Evolutionary conservation across 2,888 invertebrate species (phyloP).

Genomic region (Drosophila merina): DNA sequence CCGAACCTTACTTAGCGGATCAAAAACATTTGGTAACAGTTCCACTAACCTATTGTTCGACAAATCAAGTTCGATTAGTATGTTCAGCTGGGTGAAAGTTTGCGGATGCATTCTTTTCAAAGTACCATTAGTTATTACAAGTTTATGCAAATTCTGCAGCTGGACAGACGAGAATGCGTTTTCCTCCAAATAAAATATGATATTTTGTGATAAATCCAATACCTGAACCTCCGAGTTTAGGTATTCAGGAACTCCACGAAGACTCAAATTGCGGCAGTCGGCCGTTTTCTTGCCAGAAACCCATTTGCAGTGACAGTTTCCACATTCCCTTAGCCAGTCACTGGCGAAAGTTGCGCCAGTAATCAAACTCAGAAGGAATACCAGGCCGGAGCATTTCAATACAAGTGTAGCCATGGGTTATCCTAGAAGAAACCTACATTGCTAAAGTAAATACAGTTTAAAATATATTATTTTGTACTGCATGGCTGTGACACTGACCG

Average conservation of each 20-base stretch:
- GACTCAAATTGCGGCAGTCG: constrained; percentile 88
- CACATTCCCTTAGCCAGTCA: constrained; percentile 82
- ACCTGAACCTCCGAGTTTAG: constrained; percentile 89
- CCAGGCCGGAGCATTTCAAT: constrained; percentile 6
- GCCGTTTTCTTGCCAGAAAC: constrained; percentile 92
- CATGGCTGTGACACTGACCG: neutral
- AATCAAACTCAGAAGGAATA: neutral
- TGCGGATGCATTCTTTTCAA: constrained; percentile 88
- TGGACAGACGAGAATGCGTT: constrained; percentile 89
- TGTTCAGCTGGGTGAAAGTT: constrained; percentile 89
- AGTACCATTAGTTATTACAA: constrained; percentile 89
- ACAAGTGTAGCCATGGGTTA: neutral
- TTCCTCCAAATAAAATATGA: constrained; percentile 87
- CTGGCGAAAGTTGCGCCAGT: constrained; percentile 22
- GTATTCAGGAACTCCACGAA: constrained; percentile 88
- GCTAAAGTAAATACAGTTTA: neutral
- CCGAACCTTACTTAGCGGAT: constrained; percentile 88
- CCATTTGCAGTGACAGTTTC: constrained; percentile 92
- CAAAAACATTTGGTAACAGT: constrained; percentile 89
- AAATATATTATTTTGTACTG: neutral
- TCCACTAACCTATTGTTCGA: constrained; percentile 88
- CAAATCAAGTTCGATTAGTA: constrained; percentile 92
- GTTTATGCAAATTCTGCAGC: constrained; percentile 91
- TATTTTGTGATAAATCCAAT: constrained; percentile 89
- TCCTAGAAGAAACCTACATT: neutral